These are phyloP conservation scores for Bolborhynchus lineola DNA, from an alignment of 2,113 vertebrate genomes.

Conservation along the genomic window DNA sequence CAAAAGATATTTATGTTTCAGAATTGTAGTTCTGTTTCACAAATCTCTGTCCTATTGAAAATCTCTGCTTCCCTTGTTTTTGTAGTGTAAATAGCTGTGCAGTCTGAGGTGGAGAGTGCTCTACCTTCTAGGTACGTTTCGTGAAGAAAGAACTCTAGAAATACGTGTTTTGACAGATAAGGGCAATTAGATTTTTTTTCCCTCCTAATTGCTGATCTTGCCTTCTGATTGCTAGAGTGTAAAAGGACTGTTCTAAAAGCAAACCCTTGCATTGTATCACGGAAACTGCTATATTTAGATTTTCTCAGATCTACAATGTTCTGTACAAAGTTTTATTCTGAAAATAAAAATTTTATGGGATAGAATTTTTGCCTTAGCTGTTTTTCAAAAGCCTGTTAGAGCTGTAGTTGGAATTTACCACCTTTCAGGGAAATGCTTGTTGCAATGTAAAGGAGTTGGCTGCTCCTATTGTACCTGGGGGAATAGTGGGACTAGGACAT, in stretches of 20 bases:
- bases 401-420: background rate
- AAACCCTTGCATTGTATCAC: background rate
- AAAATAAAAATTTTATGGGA: constrained; percentile 65
- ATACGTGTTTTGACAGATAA: constrained; percentile 1
- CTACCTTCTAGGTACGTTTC: background rate
- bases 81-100: background rate
- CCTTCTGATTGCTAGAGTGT: constrained; percentile 31
- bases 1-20: background rate
- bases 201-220: background rate
- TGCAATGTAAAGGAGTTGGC: background rate
- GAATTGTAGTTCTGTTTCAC: background rate
- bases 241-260: background rate
- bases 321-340: constrained; percentile 68
- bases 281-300: constrained; percentile 48
- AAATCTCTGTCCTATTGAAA: background rate
- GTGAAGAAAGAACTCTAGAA: constrained; percentile 20
- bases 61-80: background rate
- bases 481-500: background rate
- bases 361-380: background rate
- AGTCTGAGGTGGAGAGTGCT: constrained; percentile 14
- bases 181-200: accelerated
- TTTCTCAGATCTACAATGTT: constrained; percentile 22
- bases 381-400: background rate
- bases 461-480: background rate
- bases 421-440: background rate